Base-by-base conservation (phyloP, 2,797 vertebrate genomes). In the Sandelia bainsii region DNA sequence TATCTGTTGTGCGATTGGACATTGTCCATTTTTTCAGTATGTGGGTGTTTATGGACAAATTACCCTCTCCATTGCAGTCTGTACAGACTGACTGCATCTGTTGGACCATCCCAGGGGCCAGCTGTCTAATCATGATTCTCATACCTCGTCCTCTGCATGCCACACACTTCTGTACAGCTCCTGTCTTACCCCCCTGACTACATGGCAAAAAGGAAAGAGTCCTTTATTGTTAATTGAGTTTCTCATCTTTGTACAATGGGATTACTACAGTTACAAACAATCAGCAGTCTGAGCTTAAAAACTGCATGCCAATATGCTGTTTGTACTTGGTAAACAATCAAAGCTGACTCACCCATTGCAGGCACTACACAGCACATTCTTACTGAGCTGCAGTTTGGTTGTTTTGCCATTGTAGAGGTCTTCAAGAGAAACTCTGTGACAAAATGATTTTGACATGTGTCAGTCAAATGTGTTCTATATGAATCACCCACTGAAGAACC, bases 21-120 rank as follows among this genome's bases (percentile, higher is more conserved):
- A 65, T 53, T n/a, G 29, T 22, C 9, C 1, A 3, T 74, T 11
- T 63, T 44, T 32, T 60, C 25, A 14, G 34, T 19, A 25, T 62
- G 58, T 61, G 40, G 19, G 29, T 69, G 32, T 78, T 57, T 17
- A 20, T 20, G 25, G 45, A 82, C 27, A 67, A 32, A 39, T 88
- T 94, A 99, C 98, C 98, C 93, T 99, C 98, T 91, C 98, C 98
- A 3, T 95, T 98, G 92, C 98, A 99, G 88, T 99, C 97, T 10
- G 96, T 97, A 75, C 98, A 99, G 68, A 99, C 97, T 1, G 98
- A 99, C 90, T 99, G 97, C 98, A 99, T 99, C 93, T 99, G 98
- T 87, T 99, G 97, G 40, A 99, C 98, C 98, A 99, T 99, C 1
- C 98, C 98, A 1, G 98, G 98, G 66, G 97, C 98, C 94, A 99